A percentile compares a stretch with the other conserved stretches of the same genome.
Conservation (phyloP, 2,888 invertebrate genomes). For the Nephrotoma guestfalica region DNA sequence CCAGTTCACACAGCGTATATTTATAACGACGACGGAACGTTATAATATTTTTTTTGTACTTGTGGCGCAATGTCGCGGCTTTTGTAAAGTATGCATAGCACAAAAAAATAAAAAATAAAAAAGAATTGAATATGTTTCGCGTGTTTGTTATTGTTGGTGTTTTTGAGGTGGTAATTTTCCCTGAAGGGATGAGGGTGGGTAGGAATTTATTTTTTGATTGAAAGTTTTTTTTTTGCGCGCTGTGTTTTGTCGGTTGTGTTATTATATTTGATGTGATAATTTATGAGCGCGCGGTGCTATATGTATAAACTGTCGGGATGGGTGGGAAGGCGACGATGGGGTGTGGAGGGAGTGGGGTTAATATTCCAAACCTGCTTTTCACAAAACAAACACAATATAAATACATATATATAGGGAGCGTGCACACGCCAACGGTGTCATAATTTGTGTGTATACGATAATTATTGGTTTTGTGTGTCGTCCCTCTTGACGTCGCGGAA, state of each 20-base stretch:
- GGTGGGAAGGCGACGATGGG: background rate
- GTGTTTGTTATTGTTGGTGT: background rate
- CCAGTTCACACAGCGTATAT: background rate
- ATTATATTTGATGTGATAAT: background rate
- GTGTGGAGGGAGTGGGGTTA: background rate
- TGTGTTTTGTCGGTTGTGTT: background rate
- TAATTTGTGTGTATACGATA: background rate
- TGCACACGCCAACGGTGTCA: background rate
- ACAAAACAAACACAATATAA: background rate
- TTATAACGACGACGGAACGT: background rate
- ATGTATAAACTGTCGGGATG: background rate
- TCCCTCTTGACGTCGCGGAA: background rate
- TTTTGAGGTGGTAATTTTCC: background rate
- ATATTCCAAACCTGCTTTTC: background rate
- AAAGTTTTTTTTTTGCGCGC: background rate
- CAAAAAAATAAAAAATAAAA: background rate
- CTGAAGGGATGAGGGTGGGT: background rate
- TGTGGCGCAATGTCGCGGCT: slow-evolving; percentile 4
- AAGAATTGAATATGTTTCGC: background rate
- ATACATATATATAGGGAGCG: background rate
- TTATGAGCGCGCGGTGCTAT: background rate
- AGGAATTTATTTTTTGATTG: background rate
- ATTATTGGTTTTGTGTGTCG: background rate
- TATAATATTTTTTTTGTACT: background rate
- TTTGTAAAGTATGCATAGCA: background rate